Base-by-base conservation (phyloP, 2,888 invertebrate genomes). In the Eristalis intricaria region DNA sequence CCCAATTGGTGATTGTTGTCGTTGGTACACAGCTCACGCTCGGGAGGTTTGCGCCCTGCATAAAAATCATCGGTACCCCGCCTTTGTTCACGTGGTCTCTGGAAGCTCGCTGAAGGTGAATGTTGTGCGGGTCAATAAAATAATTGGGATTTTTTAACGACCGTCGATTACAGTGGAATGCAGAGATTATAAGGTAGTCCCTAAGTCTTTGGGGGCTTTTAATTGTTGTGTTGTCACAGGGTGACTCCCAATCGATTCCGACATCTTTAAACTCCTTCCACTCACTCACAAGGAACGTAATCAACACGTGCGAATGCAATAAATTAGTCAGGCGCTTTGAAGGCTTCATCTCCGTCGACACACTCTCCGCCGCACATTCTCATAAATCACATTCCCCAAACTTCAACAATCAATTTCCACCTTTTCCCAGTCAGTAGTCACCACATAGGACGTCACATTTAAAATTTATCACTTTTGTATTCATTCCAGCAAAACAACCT, bases 401-500 rank as follows among this genome's bases (percentile, higher is more conserved):
- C 22, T 38, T 38, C 13, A 64, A 26, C 19, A 50, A 40, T 35
- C 38, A n/a, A 23, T 15, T 58, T 35, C 58, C 56, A 70, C 38
- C n/a, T 38, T 8, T 32, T 10, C 19, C 29, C 61, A n/a, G 5
- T 7, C 43, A n/a, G 2, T 29, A 4, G 7, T 7, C 43, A n/a
- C 8, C 40, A 35, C 19, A 26, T n/a, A n/a, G 19, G 29, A 26
- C 40, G 40, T 74, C 64, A n/a, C 32, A 77, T 43, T 70, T 22
- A n/a, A 23, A 22, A 84, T 58, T 26, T 63, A 76, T 73, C 43
- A 70, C 78, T 74, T 65, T 32, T 83, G n/a, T 19, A 22, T 65
- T 66, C 13, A 40, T 40, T 58, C 50, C 15, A 99, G 99, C 98
- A 98, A 94, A 98, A 98, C 91, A 98, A 98, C 94, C 95, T 99